Evolutionary conservation across 30 jellyfish, hydroid and myxozoan species (phyloP), one percentile per base, ranked within the genome.

Genomic region (Phacellophora camtschatica): DNA sequence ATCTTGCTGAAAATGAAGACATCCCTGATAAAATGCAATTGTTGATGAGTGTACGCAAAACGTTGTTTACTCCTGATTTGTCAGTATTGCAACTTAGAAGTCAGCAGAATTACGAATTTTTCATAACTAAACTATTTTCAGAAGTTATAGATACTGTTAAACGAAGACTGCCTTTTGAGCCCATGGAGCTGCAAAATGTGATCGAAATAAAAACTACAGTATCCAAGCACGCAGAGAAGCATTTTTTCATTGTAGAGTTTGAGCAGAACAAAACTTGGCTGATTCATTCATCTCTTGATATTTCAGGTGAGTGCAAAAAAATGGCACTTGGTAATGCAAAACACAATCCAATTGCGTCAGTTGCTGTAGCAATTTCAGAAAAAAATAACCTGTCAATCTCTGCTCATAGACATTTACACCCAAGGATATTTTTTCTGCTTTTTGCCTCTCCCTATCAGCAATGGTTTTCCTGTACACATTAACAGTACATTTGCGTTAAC

Each of bases 401-500:
- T 23, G 30, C 23, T 45, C 16, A 24, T 29, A 23, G 20, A 28
- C 51, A 39, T 39, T 13, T 5, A 13, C 61, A 46, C 4, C 25
- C 28, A 59, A 45, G 89, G 89, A 29, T 32, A 63, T 48, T 80
- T 66, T 49, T 82, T 66, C 28, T 82, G 86, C 48, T 66, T 69
- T 61, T 35, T 82, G 33, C 94, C 94, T 3, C 70, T 82, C 22
- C 85, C 80, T 18, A 69, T 82, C 11, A 33, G 74, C 20, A 82
- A 71, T 24, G 63, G 56, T 13, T 75, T 89, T 6, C 83, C 78
- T 48, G 95, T 89, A 34, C 97, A 89, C 51, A 63, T 89, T 18
- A 89, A 89, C 57, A 83, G 96, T 30, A 75, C 91, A 1, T 89
- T 89, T 82, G 92, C 88, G 5, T 66, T 88, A 2, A 54, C 97